Conservation (phyloP, 2,888 invertebrate species). For the Stenurella melanura region DNA sequence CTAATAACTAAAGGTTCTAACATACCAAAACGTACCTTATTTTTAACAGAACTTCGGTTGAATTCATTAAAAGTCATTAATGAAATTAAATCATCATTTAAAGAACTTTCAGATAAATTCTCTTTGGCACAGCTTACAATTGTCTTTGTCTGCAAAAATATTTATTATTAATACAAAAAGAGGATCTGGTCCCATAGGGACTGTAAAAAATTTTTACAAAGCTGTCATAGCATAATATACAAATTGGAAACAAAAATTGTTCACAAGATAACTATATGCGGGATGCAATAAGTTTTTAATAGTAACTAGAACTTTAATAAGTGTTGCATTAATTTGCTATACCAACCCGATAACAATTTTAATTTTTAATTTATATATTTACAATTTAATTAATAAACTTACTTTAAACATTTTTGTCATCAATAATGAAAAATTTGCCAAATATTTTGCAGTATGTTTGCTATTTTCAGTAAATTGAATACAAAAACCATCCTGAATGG, state of each 20-base stretch:
- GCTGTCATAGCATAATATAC: too few relatives aligned
- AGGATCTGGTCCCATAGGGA: too few relatives aligned
- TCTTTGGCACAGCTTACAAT: constrained; percentile 78
- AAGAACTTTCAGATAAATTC: constrained; percentile 66
- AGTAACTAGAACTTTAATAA: too few relatives aligned
- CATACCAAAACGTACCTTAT: constrained; percentile 76
- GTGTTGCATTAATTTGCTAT: too few relatives aligned
- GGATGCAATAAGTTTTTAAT: too few relatives aligned
- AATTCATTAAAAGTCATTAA: constrained; percentile 88
- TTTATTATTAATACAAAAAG: too few relatives aligned
- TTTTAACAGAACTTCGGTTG: constrained; percentile 83
- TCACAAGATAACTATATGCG: too few relatives aligned
- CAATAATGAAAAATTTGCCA: constrained; percentile 83
- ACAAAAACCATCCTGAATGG: constrained; percentile 86
- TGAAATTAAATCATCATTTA: constrained; percentile 68
- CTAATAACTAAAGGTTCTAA: background rate
- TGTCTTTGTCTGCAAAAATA: constrained; percentile 77
- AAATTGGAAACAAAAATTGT: too few relatives aligned
- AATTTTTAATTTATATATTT: too few relatives aligned
- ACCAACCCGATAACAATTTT: too few relatives aligned
- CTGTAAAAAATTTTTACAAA: too few relatives aligned
- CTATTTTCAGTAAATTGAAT: constrained; percentile 85
- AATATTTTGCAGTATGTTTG: constrained; percentile 83
- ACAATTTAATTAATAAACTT: constrained; percentile 50
- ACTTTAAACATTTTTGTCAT: constrained; percentile 81